phyloP scores from a whole-genome alignment of 2,888 invertebrate genomes.

The Tenthredo amoena region DNA sequence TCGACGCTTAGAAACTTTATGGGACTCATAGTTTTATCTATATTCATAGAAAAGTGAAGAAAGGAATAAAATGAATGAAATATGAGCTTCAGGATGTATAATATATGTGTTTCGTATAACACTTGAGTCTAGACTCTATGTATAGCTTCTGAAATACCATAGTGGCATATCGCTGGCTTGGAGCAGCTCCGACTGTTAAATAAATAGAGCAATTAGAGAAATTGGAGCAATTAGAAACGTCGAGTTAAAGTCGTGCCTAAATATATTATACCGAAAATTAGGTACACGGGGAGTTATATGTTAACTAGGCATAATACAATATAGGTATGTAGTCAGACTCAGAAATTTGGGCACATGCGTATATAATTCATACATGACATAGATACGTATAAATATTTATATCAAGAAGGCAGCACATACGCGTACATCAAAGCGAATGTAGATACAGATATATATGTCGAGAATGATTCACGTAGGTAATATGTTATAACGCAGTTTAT shows the following conservation, averaged over 20 bases:
- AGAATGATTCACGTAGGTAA: neutral
- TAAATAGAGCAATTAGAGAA: slow-evolving; percentile 43
- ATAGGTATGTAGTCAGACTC: neutral
- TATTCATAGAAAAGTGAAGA: no score
- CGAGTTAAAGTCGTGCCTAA: neutral
- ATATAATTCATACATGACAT: neutral
- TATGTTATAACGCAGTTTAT: slow-evolving; percentile 16
- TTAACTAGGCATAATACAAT: neutral
- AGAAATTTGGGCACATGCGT: neutral
- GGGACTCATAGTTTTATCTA: no score
- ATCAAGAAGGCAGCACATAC: neutral
- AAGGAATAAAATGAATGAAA: neutral
- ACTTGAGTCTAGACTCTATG: neutral
- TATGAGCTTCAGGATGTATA: neutral
- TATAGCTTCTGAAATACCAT: neutral
- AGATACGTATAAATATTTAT: neutral
- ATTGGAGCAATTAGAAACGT: slow-evolving; percentile 47
- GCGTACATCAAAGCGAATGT: neutral
- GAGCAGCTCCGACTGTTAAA: neutral
- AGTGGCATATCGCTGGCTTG: slow-evolving; percentile 12
- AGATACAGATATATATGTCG: neutral
- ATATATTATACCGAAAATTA: neutral
- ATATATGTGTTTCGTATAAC: neutral
- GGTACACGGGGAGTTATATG: neutral
- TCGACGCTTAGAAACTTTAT: neutral